phyloP scores from a whole-genome alignment of 2,888 invertebrate species.

The Bellardia pandia region DNA sequence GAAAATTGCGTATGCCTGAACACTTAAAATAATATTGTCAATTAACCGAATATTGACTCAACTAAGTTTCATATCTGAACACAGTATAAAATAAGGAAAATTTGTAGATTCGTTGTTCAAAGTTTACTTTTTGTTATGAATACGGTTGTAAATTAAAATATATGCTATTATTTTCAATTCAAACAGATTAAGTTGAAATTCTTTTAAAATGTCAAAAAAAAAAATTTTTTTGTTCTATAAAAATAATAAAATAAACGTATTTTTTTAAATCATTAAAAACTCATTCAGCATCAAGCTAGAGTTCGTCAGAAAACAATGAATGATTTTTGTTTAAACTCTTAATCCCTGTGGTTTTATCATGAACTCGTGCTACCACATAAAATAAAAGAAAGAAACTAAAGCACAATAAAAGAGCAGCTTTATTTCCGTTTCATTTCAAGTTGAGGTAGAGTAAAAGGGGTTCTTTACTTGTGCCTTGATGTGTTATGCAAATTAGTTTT shows the following conservation, averaged over 20 bases:
- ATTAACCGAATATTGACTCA: too few species aligned
- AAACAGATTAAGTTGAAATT: too few species aligned
- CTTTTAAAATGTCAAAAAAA: too few species aligned
- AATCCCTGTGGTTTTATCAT: conserved; percentile 78
- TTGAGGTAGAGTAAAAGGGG: not conserved
- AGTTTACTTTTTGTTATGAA: too few species aligned
- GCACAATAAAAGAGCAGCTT: conserved; percentile 9
- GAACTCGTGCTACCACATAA: conserved; percentile 75
- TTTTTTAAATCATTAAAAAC: conserved; percentile 55
- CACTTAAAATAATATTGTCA: too few species aligned
- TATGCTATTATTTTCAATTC: too few species aligned
- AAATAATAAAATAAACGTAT: not conserved
- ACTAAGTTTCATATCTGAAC: too few species aligned
- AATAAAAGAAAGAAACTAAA: conserved; percentile 13
- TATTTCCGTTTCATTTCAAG: conserved; percentile 12
- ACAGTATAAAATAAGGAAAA: too few species aligned
- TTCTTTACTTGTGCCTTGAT: not conserved
- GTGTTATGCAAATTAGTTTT: conserved; percentile 73
- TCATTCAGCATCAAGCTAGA: conserved; percentile 34
- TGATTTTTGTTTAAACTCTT: conserved; percentile 74
- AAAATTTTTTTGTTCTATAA: too few species aligned
- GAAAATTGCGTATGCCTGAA: too few species aligned
- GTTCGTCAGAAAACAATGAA: conserved; percentile 35
- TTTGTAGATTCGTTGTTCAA: too few species aligned
- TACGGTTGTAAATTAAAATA: too few species aligned